These are phyloP conservation scores for Oscheius sp. DNA, from an alignment of 2,888 invertebrate genomes.

Conservation along the genomic window DNA sequence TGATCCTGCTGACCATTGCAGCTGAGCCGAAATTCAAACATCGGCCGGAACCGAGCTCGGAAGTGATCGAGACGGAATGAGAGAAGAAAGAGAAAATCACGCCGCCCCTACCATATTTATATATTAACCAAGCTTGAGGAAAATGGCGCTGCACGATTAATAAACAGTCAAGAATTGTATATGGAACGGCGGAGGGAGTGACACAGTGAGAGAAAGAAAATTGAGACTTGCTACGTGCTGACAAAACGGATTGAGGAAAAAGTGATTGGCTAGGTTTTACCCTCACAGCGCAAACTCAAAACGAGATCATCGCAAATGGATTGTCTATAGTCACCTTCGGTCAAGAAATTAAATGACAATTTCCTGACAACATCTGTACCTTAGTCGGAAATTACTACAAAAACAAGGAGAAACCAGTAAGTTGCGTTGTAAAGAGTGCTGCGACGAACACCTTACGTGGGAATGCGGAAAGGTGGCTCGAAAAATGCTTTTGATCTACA, in stretches of 20 bases:
- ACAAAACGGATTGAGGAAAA: no score
- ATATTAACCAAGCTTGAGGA: not conserved
- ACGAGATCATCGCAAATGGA: no score
- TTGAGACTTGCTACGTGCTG: not conserved
- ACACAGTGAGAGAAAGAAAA: not conserved
- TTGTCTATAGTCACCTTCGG: not conserved
- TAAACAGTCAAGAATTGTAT: not conserved
- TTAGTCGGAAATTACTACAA: constrained; percentile 7
- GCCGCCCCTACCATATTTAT: not conserved
- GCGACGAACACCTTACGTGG: not conserved
- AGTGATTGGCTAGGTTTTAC: no score
- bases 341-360: not conserved
- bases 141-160: constrained; percentile 7
- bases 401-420: not conserved
- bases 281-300: no score
- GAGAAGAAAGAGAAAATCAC: no score
- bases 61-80: not conserved
- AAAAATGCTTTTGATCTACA: constrained; percentile 2
- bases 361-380: not conserved
- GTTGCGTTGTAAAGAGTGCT: constrained; percentile 1
- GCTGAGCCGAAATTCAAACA: constrained; percentile 30
- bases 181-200: not conserved
- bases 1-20: constrained; percentile 29
- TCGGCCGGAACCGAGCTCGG: constrained; percentile 19
- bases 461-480: constrained; percentile 2